Base-by-base conservation (phyloP, 1,140 invertebrate species). In the Anoplophora glabripennis region DNA sequence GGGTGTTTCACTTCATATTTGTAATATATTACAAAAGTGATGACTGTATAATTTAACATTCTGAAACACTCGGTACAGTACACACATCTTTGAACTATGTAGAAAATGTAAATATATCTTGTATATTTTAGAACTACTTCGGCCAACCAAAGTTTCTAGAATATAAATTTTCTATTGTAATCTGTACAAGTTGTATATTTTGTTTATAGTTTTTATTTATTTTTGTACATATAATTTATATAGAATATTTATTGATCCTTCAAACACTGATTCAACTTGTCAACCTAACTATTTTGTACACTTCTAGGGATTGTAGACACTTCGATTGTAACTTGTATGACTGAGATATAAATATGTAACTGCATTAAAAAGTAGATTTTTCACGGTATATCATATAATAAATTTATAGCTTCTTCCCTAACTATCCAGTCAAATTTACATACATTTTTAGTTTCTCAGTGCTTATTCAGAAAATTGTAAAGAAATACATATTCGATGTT, bases 191-290 rank as follows among this genome's bases (percentile, higher is more conserved):
- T 55, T 58, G 57, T 63, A 63, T 35, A 63, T 59, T 54, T 53
- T 48, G 57, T 61, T 48, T 54, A 34, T 38, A 40, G 17, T 59
- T 37, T 61, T 21, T 44, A 37, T 61, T 64, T 57, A 64, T 64
- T 64, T 61, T 53, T 64, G 59, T 60, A 64, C 9, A 64, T 49
- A 64, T 57, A 44, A 61, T 57, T 64, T 63, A 63, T 61, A 38
- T 55, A 57, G 53, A 59, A 37, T 36, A 17, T 46, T 46, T 46
- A 46, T 59, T 57, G 44, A 63, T 55, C 40, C 54, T 41, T 57
- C 59, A 58, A 65, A 65, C 63, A 65, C 63, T 65, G 63, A 59
- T 55, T 47, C 47, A 61, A 38, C 44, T 61, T 28, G 21, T 33
- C 15, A 55, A 55, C 40, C 53, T 55, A 21, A 42, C 35, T 42